Evolutionary conservation across 2,113 vertebrate genomes (phyloP).

Genomic region (Scomber colias): DNA sequence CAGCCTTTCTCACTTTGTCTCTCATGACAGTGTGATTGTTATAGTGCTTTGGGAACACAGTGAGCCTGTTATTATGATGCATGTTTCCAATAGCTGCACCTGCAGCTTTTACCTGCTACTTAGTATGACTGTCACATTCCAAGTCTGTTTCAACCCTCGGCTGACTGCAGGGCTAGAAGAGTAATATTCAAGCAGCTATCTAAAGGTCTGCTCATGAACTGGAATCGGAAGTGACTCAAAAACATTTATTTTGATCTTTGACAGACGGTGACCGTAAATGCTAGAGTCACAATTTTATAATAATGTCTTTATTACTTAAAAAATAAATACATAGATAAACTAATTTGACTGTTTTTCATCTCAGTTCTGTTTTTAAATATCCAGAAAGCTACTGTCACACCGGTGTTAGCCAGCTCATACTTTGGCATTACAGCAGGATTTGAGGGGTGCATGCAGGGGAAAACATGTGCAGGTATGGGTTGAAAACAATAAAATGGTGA

Average conservation of each 20-base stretch:
- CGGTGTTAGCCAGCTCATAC: neutral
- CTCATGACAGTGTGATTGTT: conserved; percentile 39
- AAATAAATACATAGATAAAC: neutral
- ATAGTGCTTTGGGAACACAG: conserved; percentile 29
- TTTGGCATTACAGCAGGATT: conserved; percentile 34
- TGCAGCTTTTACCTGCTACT: conserved; percentile 65
- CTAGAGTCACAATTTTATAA: neutral
- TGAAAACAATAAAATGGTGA: conserved; percentile 30
- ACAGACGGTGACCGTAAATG: neutral
- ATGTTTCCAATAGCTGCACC: conserved; percentile 53
- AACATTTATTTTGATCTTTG: conserved; percentile 1
- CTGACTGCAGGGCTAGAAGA: conserved; percentile 37
- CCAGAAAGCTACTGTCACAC: conserved; percentile 3
- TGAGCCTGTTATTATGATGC: conserved; percentile 43
- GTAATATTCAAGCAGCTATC: conserved; percentile 37
- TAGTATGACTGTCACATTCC: conserved; percentile 59
- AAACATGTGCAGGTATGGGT: conserved; percentile 36
- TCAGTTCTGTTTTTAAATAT: neutral
- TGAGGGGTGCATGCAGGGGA: conserved; percentile 8
- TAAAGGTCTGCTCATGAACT: conserved; percentile 31
- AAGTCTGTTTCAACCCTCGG: conserved; percentile 23
- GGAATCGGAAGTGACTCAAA: neutral
- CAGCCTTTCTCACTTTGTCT: conserved; percentile 21
- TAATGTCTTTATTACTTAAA: conserved; percentile 4
- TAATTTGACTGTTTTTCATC: neutral